phyloP scores from a whole-genome alignment of 2,797 vertebrate species.

The Centropyge bicolor region DNA sequence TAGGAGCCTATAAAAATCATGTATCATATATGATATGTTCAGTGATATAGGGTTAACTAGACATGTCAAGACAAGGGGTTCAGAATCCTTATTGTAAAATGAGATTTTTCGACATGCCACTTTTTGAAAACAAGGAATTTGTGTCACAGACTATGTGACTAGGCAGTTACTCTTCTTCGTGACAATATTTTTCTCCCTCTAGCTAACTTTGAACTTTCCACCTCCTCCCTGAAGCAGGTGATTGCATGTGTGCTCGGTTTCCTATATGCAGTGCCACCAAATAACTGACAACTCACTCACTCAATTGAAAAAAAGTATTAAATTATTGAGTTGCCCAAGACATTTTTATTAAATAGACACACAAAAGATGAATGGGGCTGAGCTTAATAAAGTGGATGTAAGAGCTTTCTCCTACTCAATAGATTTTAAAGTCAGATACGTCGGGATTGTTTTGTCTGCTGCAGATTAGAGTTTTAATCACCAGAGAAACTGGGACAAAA shows the following conservation, averaged over 20 bases:
- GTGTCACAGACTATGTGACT: too few species aligned
- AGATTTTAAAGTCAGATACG: slow-evolving; percentile 23
- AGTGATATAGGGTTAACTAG: too few species aligned
- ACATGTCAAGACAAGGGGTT: background rate
- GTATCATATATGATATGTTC: too few species aligned
- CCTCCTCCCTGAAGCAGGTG: background rate
- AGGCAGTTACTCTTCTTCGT: too few species aligned
- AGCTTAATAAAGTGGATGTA: background rate
- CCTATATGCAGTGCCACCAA: background rate
- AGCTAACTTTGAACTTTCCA: background rate
- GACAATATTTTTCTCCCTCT: background rate
- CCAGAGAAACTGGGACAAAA: slow-evolving; percentile 24
- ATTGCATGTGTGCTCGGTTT: background rate
- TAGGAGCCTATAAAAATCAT: too few species aligned
- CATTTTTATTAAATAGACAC: slow-evolving; percentile 5
- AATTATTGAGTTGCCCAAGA: background rate
- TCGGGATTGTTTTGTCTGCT: slow-evolving; percentile 18
- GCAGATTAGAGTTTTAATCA: slow-evolving; percentile 22
- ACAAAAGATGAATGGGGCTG: slow-evolving; percentile 15
- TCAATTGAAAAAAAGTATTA: background rate
- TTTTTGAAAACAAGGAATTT: too few species aligned
- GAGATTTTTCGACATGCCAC: too few species aligned
- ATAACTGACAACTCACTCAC: background rate
- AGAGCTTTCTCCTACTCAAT: background rate
- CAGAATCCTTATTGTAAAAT: background rate